phyloP scores from a whole-genome alignment of 2,113 vertebrate genomes.

The Chrysemys picta region DNA sequence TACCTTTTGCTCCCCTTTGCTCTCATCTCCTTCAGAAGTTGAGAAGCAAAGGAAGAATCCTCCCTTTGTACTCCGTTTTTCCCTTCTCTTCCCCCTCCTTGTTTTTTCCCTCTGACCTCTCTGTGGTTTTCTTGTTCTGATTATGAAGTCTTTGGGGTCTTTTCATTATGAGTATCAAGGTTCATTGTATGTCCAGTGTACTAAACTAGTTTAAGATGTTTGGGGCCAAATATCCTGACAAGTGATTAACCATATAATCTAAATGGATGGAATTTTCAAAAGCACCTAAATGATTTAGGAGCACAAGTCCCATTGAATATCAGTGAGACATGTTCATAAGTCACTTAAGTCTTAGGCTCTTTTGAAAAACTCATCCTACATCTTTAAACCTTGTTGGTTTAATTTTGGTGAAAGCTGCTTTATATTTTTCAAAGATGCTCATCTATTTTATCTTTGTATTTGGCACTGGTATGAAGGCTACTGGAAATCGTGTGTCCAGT shows the following conservation, averaged over 20 bases:
- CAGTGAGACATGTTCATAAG: not conserved
- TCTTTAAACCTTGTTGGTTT: not conserved
- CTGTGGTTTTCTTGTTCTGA: not conserved
- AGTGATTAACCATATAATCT: not conserved
- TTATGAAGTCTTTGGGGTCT: not conserved
- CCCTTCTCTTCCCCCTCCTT: not conserved
- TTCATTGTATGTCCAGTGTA: not conserved
- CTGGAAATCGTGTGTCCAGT: not conserved
- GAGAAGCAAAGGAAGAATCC: not conserved
- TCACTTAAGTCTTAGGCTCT: not conserved
- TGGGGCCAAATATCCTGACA: not conserved
- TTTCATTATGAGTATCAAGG: not conserved
- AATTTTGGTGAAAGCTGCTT: not conserved
- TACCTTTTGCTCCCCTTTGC: not conserved
- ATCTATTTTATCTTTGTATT: not conserved
- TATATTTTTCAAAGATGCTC: too few species aligned
- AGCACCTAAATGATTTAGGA: not conserved
- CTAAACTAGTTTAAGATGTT: not conserved
- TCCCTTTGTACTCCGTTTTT: not conserved
- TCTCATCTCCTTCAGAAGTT: not conserved
- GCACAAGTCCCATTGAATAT: not conserved
- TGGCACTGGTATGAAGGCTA: not conserved
- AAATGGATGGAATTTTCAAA: not conserved
- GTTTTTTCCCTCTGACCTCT: not conserved
- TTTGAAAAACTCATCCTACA: not conserved